Conservation (phyloP, 1,140 invertebrate genomes). For the Spodoptera frugiperda region DNA sequence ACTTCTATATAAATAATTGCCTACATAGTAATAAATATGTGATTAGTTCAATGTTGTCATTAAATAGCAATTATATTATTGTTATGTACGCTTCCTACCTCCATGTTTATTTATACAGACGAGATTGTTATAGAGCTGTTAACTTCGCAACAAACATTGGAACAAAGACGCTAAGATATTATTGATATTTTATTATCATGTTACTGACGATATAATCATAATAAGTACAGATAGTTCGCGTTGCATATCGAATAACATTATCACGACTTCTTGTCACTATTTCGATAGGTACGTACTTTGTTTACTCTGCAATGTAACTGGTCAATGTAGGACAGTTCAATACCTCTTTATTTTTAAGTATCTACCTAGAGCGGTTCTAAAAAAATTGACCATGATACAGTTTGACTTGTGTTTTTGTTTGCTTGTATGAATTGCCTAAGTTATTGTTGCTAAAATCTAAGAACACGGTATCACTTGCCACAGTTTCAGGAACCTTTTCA, state of each 20-base stretch:
- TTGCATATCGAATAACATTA: slow-evolving; percentile 30
- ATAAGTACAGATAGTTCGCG: neutral
- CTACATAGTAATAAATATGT: neutral
- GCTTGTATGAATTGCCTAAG: neutral
- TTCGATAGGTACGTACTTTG: neutral
- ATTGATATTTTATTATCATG: slow-evolving; percentile 29
- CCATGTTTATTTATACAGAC: neutral
- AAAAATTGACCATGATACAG: neutral
- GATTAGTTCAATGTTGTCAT: slow-evolving; percentile 9
- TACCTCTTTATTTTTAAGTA: neutral
- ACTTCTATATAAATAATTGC: no score
- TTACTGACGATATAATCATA: slow-evolving; percentile 24
- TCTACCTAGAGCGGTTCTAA: slow-evolving; percentile 7
- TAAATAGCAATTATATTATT: slow-evolving; percentile 6
- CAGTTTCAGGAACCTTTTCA: neutral
- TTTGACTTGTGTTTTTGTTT: neutral
- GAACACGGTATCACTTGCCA: no score
- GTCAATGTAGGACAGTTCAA: neutral
- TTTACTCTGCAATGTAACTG: neutral
- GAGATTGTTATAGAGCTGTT: neutral
- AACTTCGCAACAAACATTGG: neutral
- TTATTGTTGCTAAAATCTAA: neutral
- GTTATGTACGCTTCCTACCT: neutral
- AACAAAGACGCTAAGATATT: slow-evolving; percentile 26
- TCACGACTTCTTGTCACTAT: slow-evolving; percentile 12